phyloP scores from a whole-genome alignment of 2,113 vertebrate species.

The Alces alces region DNA sequence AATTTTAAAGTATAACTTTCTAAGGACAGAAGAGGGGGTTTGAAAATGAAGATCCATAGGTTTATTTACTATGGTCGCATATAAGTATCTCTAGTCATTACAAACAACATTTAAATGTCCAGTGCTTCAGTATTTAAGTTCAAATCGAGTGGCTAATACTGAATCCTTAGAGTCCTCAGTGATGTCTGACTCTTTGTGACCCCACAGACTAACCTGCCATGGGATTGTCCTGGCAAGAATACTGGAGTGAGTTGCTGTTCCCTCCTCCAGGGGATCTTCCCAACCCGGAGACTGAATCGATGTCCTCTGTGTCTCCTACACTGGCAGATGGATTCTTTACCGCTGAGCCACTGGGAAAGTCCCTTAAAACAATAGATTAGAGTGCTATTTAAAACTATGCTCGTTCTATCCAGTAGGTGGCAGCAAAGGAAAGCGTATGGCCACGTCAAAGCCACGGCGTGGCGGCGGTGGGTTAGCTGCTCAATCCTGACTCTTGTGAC shows the following conservation, averaged over 20 bases:
- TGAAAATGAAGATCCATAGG: neutral
- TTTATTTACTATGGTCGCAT: neutral
- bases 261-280: neutral
- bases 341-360: neutral
- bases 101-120: neutral
- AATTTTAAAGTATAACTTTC: neutral
- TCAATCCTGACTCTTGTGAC: neutral
- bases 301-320: neutral
- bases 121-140: neutral
- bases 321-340: neutral
- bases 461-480: neutral
- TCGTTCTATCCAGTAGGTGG: conserved; percentile 69
- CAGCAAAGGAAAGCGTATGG: conserved; percentile 71
- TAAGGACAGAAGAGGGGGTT: neutral
- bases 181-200: neutral
- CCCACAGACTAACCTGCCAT: neutral
- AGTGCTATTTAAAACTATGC: neutral
- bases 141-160: neutral
- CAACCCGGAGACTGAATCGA: neutral
- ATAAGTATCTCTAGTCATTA: neutral
- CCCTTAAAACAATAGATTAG: neutral
- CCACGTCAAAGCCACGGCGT: neutral
- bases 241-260: neutral
- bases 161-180: neutral
- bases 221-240: neutral